These are phyloP conservation scores for Ceratina australensis DNA, from an alignment of 1,140 invertebrate genomes.

Conservation along the genomic window DNA sequence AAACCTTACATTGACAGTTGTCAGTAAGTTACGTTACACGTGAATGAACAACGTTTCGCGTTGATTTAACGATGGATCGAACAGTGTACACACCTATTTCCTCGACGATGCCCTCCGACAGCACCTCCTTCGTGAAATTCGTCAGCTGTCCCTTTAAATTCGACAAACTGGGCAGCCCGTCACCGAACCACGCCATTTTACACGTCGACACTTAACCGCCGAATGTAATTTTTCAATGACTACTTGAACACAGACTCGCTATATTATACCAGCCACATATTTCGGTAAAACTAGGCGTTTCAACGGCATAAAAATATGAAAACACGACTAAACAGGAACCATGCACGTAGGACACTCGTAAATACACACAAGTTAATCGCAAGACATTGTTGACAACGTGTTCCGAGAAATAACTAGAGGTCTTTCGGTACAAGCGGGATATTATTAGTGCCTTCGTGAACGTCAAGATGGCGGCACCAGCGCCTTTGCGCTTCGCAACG, in stretches of 20 bases:
- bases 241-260: conserved; percentile 36
- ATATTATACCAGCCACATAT: conserved; percentile 50
- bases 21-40: conserved; percentile 58
- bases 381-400: conserved; percentile 43
- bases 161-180: conserved; percentile 85
- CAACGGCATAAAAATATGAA: conserved; percentile 41
- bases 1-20: conserved; percentile 74
- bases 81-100: conserved; percentile 77
- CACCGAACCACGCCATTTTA: conserved; percentile 89
- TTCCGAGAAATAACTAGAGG: conserved; percentile 29
- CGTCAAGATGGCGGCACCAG: no score
- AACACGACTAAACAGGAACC: conserved; percentile 52
- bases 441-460: no score
- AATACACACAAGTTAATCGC: conserved; percentile 46
- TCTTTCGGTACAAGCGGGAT: neutral
- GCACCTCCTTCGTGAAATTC: conserved; percentile 87
- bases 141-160: conserved; percentile 88
- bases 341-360: conserved; percentile 46
- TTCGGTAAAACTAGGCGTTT: conserved; percentile 19
- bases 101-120: conserved; percentile 82
- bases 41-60: neutral
- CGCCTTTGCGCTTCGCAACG: no score
- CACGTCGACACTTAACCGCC: conserved; percentile 70
- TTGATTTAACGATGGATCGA: neutral
- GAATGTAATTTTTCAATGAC: conserved; percentile 1